These are phyloP conservation scores for Diabrotica virgifera DNA, from an alignment of 1,140 invertebrate genomes.

Conservation along the genomic window DNA sequence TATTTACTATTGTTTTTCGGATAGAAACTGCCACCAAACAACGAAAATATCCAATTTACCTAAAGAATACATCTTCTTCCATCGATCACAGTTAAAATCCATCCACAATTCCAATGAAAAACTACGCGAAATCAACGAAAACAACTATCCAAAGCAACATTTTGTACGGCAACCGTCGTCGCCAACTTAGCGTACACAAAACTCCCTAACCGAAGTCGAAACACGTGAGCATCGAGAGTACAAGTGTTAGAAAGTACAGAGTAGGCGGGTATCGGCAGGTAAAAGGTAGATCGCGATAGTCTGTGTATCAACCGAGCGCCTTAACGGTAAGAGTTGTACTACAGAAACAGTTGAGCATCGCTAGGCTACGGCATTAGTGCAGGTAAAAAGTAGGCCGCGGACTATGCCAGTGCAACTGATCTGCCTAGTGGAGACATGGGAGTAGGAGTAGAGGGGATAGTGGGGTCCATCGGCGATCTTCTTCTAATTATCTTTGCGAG, in stretches of 20 bases:
- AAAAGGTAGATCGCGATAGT: constrained; percentile 17
- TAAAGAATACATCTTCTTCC: constrained; percentile 32
- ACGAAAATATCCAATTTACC: constrained; percentile 24
- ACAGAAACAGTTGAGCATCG: constrained; percentile 42
- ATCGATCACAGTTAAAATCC: constrained; percentile 21
- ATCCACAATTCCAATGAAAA: constrained; percentile 5
- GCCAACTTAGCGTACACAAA: constrained; percentile 17
- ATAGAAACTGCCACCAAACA: not conserved
- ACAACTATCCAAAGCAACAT: constrained; percentile 13
- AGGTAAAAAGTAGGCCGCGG: constrained; percentile 48
- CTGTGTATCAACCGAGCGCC: constrained; percentile 28
- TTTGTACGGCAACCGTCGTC: not conserved
- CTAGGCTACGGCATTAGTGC: constrained; percentile 27
- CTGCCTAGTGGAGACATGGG: constrained; percentile 16
- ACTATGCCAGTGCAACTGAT: constrained; percentile 29
- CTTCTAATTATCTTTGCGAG: constrained; percentile 8
- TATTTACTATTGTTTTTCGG: no score
- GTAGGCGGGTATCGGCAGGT: constrained; percentile 21
- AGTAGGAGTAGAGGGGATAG: constrained; percentile 11
- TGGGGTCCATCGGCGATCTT: constrained; percentile 10
- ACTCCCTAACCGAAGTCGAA: constrained; percentile 12
- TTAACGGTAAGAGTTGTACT: constrained; percentile 49
- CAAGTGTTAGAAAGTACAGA: constrained; percentile 10
- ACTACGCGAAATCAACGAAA: constrained; percentile 10
- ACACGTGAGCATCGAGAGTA: constrained; percentile 18